These are phyloP conservation scores for Phrynocephalus forsythii DNA, from an alignment of 2,797 vertebrate species.

Conservation along the genomic window DNA sequence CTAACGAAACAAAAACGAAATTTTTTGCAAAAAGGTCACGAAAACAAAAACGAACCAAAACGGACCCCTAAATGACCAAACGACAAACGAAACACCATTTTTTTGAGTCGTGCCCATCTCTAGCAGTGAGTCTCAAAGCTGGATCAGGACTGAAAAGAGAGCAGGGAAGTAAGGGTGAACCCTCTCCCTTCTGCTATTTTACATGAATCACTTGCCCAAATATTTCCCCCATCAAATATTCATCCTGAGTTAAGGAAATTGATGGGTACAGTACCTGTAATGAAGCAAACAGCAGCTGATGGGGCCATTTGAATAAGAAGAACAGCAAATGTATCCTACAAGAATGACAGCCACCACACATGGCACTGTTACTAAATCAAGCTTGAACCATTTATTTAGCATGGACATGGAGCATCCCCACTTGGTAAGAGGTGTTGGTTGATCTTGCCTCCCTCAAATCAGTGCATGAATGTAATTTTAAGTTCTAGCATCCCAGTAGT, in stretches of 20 bases:
- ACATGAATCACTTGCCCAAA: conserved; percentile 6
- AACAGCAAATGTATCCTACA: not conserved
- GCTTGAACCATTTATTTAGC: not conserved
- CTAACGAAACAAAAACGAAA: too few species aligned
- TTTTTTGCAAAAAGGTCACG: too few species aligned
- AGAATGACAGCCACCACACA: not conserved
- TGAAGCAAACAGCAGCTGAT: not conserved
- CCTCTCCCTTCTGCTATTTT: not conserved
- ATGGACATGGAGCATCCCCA: not conserved
- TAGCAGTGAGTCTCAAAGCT: not conserved
- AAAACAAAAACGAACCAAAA: too few species aligned
- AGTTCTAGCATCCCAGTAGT: not conserved
- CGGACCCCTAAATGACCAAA: too few species aligned
- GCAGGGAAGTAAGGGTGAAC: not conserved
- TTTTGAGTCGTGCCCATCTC: too few species aligned
- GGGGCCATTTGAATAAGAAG: not conserved
- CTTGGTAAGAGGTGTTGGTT: not conserved
- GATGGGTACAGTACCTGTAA: not conserved
- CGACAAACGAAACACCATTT: too few species aligned
- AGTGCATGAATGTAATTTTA: too few species aligned
- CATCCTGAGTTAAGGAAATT: too few species aligned
- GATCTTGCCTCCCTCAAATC: not conserved
- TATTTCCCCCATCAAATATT: not conserved
- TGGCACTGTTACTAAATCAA: not conserved
- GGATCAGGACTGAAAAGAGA: not conserved